A percentile compares a stretch with the other conserved stretches of the same genome.
Evolutionary conservation across 2,113 vertebrate genomes (phyloP).

Genomic region (Eclectus roratus): DNA sequence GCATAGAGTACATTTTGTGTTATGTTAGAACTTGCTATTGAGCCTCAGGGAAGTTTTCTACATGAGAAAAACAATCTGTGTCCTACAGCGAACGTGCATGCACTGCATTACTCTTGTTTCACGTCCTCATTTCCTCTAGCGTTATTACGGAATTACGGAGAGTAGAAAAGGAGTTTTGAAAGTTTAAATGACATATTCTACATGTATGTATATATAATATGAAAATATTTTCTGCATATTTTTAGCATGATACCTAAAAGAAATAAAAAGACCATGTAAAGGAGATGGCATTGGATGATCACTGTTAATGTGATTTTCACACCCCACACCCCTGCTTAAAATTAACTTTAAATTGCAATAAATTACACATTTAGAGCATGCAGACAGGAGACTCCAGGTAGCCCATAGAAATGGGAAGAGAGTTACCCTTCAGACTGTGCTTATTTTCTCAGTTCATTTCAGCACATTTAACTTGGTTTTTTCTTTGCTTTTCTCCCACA

Average conservation of each 20-base stretch:
- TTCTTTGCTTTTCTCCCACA: slow-evolving; percentile 62
- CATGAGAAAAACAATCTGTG: not conserved
- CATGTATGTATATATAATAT: not conserved
- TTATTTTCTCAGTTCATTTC: not conserved
- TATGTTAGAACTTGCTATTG: not conserved
- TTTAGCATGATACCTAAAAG: not conserved
- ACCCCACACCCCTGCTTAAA: not conserved
- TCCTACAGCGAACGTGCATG: not conserved
- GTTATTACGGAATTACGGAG: not conserved
- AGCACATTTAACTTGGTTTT: not conserved
- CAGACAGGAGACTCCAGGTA: not conserved
- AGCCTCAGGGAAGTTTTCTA: not conserved
- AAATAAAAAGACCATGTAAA: not conserved
- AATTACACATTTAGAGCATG: not conserved
- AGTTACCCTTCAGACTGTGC: not conserved
- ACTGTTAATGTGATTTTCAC: not conserved
- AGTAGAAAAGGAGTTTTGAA: not conserved
- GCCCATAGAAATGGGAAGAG: not conserved
- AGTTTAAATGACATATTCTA: not conserved
- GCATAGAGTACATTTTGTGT: not conserved
- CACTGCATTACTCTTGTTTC: not conserved
- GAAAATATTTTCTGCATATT: not conserved
- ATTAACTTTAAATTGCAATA: not conserved
- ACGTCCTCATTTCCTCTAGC: not conserved
- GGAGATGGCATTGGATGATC: not conserved